Evolutionary conservation across 1,140 invertebrate genomes (phyloP), one percentile per base, ranked within the genome.

Genomic region (Triops cancriformis): DNA sequence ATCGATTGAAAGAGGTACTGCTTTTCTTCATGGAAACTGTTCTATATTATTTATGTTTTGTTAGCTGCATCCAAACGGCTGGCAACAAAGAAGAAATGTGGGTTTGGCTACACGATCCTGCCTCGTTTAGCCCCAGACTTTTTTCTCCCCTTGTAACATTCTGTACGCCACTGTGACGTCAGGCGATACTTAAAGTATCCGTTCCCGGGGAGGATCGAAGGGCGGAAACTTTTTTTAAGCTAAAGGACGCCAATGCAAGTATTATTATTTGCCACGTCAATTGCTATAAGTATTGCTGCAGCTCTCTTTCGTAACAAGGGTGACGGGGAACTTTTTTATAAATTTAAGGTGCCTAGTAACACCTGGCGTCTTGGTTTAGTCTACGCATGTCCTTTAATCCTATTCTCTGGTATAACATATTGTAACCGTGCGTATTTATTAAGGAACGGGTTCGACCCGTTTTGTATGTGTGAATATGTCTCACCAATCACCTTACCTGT

Each of bases 401-500:
- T 1, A 64, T 64, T 64, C n/a, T 64, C 51, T 18, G 23, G 3
- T 64, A 64, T 64, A 64, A 64, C 7, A 64, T 23, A 64, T n/a
- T 64, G 51, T 64, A 23, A 64, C 51, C 14, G 11, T 23, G n/a
- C 10, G 6, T 64, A 64, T 64, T 45, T 64, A 18, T 64, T 64
- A 18, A n/a, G 23, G 51, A 64, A 64, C 18, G 51, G 51, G 51
- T 64, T 18, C 51, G n/a, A 64, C 51, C 51, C 0, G n/a, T 14
- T 14, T 64, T 14, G 2, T 64, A 11, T 64, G 51, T 64, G 51
- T 64, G n/a, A 6, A 64, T 64, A 64, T 23, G 10, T 10, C 1
- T 64, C 23, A 64, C n/a, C 51, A 6, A 23, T 23, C 23, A 27
- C 41, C 72, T 76, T 79, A 84, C 82, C 76, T 81, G 77, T 27